Base-by-base conservation (phyloP, 2,113 vertebrate genomes). In the Chaenogobius annularis region DNA sequence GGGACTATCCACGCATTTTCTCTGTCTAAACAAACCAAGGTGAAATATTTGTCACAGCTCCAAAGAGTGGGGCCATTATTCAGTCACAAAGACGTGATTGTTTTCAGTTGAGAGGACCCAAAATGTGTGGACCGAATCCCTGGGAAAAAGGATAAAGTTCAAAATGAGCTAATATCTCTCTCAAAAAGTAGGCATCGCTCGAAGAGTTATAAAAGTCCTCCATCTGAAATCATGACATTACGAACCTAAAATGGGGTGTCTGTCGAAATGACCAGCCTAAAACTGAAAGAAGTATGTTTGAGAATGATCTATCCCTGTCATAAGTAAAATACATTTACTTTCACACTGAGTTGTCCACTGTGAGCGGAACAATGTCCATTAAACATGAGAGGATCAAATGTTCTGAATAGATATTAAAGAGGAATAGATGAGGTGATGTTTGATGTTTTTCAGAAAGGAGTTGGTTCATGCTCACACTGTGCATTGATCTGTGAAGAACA, bases 391-490 rank as follows among this genome's bases (percentile, higher is more conserved):
- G 8, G 43, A 44, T 66, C 47, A 48, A 20, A 65, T 26, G 23
- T 5, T 52, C 52, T 47, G 20, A 8, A 20, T 19, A 50, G 48
- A 19, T 19, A 50, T 50, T 43, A 68, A 10, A 13, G 59, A 19
- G 50, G 31, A 26, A 58, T n/a, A 35, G 61, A 59, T 68, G 22
- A 13, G 40, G 63, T 79, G 67, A 40, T 47, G 22, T 31, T 68
- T 50, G 69, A 72, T 55, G 70, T 79, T 83, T 73, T 64, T 83
- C 64, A 87, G 80, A 83, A 77, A 87, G 83, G 70, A 88, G 79
- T 86, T 71, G 76, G 80, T 77, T 61, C 91, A 92, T 92, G 91
- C 90, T 91, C 92, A 92, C 90, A 92, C 91, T 77, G 92, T 93
- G 91, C 89, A 31, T 84, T 82, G 75, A 73, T 83, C 82, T 80